Evolutionary conservation across 2,113 vertebrate species (phyloP).

Genomic region (Zosterops pallidus): DNA sequence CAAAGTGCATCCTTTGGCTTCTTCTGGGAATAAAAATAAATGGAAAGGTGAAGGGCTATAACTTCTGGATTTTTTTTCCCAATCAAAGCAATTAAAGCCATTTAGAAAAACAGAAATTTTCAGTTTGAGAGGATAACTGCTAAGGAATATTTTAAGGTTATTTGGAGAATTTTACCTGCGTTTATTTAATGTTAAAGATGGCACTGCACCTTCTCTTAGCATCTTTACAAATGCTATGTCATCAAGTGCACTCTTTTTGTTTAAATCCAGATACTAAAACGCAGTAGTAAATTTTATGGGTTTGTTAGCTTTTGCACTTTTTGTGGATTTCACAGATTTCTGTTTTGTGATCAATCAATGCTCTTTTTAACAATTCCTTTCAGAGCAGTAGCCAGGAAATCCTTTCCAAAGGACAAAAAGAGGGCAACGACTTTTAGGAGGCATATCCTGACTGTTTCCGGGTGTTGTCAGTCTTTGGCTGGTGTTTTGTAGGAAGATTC

Average conservation of each 20-base stretch:
- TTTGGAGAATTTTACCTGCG: background rate
- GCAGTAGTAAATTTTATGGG: too few species aligned
- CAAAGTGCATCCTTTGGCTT: background rate
- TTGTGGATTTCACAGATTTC: background rate
- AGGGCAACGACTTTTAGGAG: background rate
- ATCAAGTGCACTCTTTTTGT: background rate
- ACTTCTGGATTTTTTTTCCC: background rate
- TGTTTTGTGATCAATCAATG: background rate
- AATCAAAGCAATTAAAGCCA: background rate
- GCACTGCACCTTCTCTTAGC: background rate
- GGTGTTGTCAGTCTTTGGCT: background rate
- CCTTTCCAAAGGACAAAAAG: background rate
- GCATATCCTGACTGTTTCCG: background rate
- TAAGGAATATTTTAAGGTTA: background rate
- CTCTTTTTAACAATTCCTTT: background rate
- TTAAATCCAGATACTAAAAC: too few species aligned
- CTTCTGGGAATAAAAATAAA: background rate
- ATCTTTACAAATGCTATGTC: background rate
- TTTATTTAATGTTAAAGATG: background rate
- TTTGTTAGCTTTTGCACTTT: too few species aligned
- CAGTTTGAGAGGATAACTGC: background rate
- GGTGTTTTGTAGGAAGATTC: background rate
- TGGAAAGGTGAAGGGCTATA: background rate
- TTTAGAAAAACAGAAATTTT: background rate
- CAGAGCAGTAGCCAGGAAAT: background rate